Percentiles rank a stretch among this genome's conserved stretches.
Conservation (phyloP, 1,140 invertebrate genomes). For the Pygmarrhopalites habei region DNA sequence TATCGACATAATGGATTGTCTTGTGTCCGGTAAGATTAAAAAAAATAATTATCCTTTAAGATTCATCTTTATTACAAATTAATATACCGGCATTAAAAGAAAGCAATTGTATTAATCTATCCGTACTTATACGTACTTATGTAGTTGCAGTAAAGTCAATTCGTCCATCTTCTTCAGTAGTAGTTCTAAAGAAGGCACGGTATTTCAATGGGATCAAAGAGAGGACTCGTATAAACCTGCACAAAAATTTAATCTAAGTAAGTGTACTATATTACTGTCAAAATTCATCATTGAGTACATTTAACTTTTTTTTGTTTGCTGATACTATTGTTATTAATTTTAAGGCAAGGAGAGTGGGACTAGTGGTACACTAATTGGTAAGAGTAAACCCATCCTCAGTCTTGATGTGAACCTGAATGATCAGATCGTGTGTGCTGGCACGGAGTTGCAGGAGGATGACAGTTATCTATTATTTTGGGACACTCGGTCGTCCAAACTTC, state of each 20-base stretch:
- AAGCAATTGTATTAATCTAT: neutral
- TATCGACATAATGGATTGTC: conserved; percentile 23
- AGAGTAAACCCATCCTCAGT: conserved; percentile 54
- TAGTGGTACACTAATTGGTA: conserved; percentile 12
- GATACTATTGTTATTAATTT: neutral
- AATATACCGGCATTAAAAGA: neutral
- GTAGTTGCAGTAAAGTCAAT: conserved; percentile 30
- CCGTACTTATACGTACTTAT: neutral
- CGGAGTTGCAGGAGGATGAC: conserved; percentile 59
- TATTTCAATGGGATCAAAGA: conserved; percentile 30
- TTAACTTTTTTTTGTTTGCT: neutral
- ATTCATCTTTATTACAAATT: neutral
- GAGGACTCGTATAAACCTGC: conserved; percentile 8
- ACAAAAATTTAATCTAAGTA: conserved; percentile 28
- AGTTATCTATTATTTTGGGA: conserved; percentile 79
- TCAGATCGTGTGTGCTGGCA: conserved; percentile 66
- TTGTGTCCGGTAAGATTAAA: conserved; percentile 19
- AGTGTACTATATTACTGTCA: neutral
- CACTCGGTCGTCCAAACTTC: conserved; percentile 54
- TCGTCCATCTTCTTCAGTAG: conserved; percentile 26
- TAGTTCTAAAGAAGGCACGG: conserved; percentile 25
- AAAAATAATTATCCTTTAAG: neutral
- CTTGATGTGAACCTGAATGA: conserved; percentile 70
- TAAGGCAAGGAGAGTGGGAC: neutral
- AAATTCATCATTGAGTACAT: neutral